Percentiles rank a stretch among this genome's conserved stretches.
Conservation (phyloP, 1,140 invertebrate genomes). For the Procambarus virginalis region DNA sequence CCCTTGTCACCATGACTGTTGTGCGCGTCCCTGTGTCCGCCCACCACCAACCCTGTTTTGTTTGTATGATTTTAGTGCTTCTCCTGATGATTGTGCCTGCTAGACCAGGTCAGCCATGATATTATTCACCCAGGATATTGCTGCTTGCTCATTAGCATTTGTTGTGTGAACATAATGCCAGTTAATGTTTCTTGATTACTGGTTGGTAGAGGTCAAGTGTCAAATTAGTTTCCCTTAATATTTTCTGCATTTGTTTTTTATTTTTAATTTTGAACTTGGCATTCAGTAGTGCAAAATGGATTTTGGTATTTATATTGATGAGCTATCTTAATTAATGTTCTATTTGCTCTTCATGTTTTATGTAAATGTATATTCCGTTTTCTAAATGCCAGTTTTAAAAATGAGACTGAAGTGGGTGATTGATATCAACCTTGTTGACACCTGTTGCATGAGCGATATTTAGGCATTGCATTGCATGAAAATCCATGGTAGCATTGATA, state of each 20-base stretch:
- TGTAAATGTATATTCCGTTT: background rate
- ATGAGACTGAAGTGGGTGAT: background rate
- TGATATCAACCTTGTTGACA: background rate
- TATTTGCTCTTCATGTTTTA: too few relatives aligned
- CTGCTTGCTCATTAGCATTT: background rate
- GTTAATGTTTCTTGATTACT: background rate
- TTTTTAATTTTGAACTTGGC: background rate
- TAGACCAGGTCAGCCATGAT: slow-evolving; percentile 1
- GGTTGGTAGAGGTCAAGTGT: background rate
- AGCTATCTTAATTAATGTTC: background rate
- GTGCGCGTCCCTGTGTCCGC: background rate
- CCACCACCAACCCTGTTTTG: background rate
- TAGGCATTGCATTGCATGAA: background rate
- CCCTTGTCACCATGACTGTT: background rate
- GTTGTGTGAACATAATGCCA: background rate
- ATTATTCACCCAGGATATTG: background rate
- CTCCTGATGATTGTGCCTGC: background rate
- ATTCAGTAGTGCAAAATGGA: background rate
- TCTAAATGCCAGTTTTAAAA: background rate
- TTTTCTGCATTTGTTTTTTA: background rate
- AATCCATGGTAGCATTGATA: background rate
- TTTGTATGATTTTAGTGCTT: background rate
- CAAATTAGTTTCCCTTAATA: background rate
- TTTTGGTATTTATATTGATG: background rate
- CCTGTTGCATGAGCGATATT: background rate